Conservation (phyloP, 2,797 vertebrate species). For the Pterois miles region DNA sequence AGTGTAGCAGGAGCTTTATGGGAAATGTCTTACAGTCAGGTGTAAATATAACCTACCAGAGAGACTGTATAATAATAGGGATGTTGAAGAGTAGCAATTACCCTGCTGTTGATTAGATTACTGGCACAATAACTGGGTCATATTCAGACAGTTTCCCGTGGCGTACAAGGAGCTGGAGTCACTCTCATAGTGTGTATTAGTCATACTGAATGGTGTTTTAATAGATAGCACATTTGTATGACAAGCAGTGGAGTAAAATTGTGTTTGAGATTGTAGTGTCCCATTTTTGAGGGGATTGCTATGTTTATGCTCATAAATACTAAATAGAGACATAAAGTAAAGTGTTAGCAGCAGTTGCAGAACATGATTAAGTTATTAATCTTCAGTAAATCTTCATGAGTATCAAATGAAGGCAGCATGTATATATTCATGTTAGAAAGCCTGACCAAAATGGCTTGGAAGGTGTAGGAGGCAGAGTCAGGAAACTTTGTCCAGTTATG, state of each 20-base stretch:
- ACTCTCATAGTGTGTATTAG: background rate
- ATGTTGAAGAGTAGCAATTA: constrained; percentile 48
- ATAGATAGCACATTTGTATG: background rate
- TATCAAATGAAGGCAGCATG: background rate
- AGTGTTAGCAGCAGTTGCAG: background rate
- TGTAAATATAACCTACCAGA: constrained; percentile 29
- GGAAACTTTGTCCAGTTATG: too few relatives aligned
- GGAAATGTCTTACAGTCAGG: constrained; percentile 21
- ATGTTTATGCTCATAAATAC: background rate
- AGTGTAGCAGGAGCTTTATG: background rate
- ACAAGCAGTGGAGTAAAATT: background rate
- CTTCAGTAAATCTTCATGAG: background rate
- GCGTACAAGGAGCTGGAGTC: background rate
- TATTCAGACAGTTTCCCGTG: constrained; percentile 22
- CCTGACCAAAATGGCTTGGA: too few relatives aligned
- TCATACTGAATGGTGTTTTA: constrained; percentile 10
- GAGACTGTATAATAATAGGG: constrained; percentile 32
- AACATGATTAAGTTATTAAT: background rate
- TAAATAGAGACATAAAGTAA: background rate
- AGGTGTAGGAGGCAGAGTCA: too few relatives aligned
- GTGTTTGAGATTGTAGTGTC: background rate
- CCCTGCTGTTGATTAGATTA: constrained; percentile 37
- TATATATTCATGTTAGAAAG: background rate
- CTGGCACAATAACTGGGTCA: constrained; percentile 30
- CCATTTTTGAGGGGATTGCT: background rate